Evolutionary conservation across 1,140 invertebrate genomes (phyloP), one percentile per base, ranked within the genome.

Genomic region (Helicoverpa armigera): DNA sequence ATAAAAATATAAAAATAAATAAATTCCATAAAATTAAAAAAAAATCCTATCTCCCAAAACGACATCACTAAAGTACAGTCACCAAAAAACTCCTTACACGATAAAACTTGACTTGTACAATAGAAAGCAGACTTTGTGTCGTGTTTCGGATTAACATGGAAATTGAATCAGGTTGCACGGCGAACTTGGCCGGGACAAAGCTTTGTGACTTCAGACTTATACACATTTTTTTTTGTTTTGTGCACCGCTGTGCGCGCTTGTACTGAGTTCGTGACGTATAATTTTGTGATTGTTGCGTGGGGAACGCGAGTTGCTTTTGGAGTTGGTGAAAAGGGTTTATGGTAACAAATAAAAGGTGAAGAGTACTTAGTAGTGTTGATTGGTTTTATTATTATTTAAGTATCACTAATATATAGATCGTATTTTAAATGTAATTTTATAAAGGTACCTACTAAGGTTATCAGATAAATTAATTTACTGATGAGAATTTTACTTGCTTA

Each of bases 91-190:
- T 31, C 16, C 50, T 67, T 67, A 53, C 61, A 65, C 74, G 54
- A 67, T 67, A 79, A 78, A 86, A 79, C 72, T 73, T 29, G 83
- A 79, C 50, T 77, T 65, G 75, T 76, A 81, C 61, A 77, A 53
- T 72, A 86, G 85, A 86, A 88, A 86, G 83, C 82, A 84, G 61
- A 67, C 67, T 84, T 82, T 86, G 82, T 75, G 76, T 77, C 73
- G 74, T 74, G 86, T 86, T 82, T 67, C 76, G 85, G 85, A 91
- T 88, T 89, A 88, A 90, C 86, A 90, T 90, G 88, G 85, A 91
- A 90, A 91, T 89, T 88, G 89, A 91, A 90, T 91, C 90, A 91
- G 85, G 83, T 85, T 78, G 84, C 82, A 88, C 84, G 84, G 82
- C 58, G 83, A 87, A 87, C 86, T 89, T 81, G 60, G 70, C 56